Evolutionary conservation across 2,113 vertebrate genomes (phyloP).

Genomic region (Cebidichthys violaceus): DNA sequence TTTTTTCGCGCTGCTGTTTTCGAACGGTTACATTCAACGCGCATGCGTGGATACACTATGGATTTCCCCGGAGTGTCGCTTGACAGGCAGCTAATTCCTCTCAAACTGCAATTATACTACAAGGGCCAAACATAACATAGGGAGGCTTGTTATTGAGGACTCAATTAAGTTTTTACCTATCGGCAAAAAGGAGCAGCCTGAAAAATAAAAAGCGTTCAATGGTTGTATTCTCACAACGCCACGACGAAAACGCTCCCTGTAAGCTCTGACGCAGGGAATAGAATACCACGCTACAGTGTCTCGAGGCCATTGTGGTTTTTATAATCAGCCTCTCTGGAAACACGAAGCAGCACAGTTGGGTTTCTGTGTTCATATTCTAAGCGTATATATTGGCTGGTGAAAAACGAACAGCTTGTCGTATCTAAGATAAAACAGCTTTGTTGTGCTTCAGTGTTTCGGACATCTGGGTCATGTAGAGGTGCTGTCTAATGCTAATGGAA

Average conservation of each 20-base stretch:
- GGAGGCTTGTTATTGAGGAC: background rate
- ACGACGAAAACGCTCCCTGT: background rate
- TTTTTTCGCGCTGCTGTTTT: constrained; percentile 55
- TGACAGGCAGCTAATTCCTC: background rate
- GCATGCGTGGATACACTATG: background rate
- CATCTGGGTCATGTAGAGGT: background rate
- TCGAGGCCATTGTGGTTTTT: background rate
- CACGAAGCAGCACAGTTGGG: background rate
- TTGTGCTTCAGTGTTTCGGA: background rate
- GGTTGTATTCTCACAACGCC: background rate
- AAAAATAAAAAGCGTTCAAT: background rate
- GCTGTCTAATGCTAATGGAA: background rate
- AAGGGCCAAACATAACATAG: background rate
- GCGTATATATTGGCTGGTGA: background rate
- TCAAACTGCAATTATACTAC: rapidly evolving
- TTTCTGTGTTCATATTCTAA: background rate
- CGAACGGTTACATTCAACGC: constrained; percentile 13
- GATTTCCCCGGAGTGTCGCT: rapidly evolving
- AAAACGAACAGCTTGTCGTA: background rate
- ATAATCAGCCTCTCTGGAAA: background rate
- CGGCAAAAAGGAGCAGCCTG: rapidly evolving
- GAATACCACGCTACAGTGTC: too few species aligned
- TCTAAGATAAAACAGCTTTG: background rate
- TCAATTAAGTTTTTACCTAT: rapidly evolving
- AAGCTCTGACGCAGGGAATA: background rate